These are phyloP conservation scores for Coranthus polyacanthus DNA, from an alignment of 2,797 vertebrate genomes.

Conservation along the genomic window DNA sequence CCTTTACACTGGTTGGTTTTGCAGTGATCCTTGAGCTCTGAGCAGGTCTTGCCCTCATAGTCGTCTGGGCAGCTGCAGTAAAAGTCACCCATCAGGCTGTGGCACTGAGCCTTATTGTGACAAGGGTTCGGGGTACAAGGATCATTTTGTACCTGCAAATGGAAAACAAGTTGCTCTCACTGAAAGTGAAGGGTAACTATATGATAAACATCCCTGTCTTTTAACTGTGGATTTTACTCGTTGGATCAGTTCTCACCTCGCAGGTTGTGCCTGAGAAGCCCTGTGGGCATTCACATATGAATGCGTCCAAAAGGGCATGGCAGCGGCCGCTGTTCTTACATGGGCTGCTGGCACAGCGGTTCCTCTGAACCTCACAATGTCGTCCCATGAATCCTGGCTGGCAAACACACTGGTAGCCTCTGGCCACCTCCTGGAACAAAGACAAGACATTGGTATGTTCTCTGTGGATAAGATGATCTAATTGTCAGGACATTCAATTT, in stretches of 20 bases:
- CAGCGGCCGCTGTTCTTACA: conserved; percentile 89
- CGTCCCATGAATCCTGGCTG: conserved; percentile 88
- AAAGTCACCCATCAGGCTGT: conserved; percentile 87
- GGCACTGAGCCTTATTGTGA: conserved; percentile 91
- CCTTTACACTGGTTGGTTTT: conserved; percentile 92
- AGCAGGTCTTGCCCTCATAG: conserved; percentile 93
- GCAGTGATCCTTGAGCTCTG: conserved; percentile 92
- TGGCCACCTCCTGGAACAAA: conserved; percentile 81
- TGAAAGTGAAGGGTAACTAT: not conserved
- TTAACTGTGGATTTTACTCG: not conserved
- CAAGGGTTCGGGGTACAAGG: conserved; percentile 92
- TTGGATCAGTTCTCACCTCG: conserved; percentile 85
- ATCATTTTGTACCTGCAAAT: conserved; percentile 86
- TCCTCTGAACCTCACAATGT: conserved; percentile 89
- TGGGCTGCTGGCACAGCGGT: conserved; percentile 87
- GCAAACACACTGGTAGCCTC: conserved; percentile 90
- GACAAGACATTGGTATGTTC: not conserved
- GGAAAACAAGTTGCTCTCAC: not conserved
- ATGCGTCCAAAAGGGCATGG: conserved; percentile 82
- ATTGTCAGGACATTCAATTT: too few species aligned
- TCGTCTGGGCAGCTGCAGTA: conserved; percentile 92
- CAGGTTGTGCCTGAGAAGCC: conserved; percentile 90
- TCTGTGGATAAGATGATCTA: too few species aligned
- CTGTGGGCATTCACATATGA: conserved; percentile 88
- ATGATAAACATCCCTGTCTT: not conserved